Evolutionary conservation across 2,888 invertebrate species (phyloP).

Genomic region (Dexiosoma caninum): DNA sequence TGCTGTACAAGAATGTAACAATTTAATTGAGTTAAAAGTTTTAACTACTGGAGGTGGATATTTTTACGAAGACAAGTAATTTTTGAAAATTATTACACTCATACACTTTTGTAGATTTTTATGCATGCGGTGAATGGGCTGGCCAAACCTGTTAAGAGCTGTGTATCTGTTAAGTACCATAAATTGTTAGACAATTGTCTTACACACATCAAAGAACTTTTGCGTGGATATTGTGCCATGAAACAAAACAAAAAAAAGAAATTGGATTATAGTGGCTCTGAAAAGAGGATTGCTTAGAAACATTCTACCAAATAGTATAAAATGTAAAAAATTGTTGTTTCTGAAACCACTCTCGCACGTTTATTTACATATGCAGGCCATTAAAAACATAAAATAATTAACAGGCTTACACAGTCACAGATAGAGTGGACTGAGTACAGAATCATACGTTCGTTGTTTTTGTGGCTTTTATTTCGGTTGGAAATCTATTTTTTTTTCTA

Average conservation of each 20-base stretch:
- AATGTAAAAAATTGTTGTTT: too few species aligned
- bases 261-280: background rate
- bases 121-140: background rate
- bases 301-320: too few species aligned
- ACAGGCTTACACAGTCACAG: too few species aligned
- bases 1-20: background rate
- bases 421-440: too few species aligned
- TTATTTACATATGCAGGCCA: too few species aligned
- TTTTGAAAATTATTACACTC: background rate
- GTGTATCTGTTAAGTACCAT: background rate
- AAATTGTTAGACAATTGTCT: conserved; percentile 8
- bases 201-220: conserved; percentile 18
- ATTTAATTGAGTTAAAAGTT: conserved; percentile 35
- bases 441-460: too few species aligned
- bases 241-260: background rate
- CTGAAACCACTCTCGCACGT: too few species aligned
- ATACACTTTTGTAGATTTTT: too few species aligned
- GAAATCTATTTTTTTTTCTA: too few species aligned
- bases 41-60: background rate
- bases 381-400: too few species aligned
- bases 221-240: background rate
- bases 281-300: too few species aligned
- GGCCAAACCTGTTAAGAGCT: background rate
- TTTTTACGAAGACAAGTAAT: background rate
- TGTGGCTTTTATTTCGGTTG: too few species aligned